phyloP scores from a whole-genome alignment of 2,797 vertebrate genomes.

The Cirrhinus mrigala region DNA sequence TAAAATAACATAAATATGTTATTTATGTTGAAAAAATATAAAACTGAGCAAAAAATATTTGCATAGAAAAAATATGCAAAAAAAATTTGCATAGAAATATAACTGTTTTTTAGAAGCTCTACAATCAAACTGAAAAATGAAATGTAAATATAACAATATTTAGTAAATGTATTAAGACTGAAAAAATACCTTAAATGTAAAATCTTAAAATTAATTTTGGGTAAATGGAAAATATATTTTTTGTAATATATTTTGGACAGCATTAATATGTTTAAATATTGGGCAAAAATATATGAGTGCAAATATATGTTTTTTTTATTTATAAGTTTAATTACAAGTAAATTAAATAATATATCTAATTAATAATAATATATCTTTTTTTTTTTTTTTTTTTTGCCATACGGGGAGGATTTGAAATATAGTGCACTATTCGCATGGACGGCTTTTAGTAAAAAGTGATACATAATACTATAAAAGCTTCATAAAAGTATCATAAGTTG shows the following conservation, averaged over 20 bases:
- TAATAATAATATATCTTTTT: no score
- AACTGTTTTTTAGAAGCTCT: neutral
- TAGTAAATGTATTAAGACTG: neutral
- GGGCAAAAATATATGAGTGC: no score
- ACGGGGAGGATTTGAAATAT: neutral
- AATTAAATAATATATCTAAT: neutral
- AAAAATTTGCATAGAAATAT: neutral
- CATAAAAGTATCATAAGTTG: neutral
- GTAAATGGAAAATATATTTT: no score
- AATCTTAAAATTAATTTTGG: no score
- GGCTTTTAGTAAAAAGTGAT: neutral
- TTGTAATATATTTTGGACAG: no score
- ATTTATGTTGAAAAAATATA: neutral
- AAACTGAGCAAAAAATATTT: neutral
- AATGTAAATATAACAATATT: neutral
- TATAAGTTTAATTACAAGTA: no score
- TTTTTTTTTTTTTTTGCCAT: neutral
- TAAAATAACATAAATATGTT: neutral
- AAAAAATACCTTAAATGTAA: no score
- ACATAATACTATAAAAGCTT: neutral
- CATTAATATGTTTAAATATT: no score
- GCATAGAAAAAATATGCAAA: neutral
- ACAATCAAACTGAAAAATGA: neutral
- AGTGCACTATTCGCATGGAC: neutral
- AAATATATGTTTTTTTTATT: no score